Percentiles rank a stretch among this genome's conserved stretches.
Evolutionary conservation across 2,797 vertebrate species (phyloP).

Genomic region (Babyrousa celebensis): DNA sequence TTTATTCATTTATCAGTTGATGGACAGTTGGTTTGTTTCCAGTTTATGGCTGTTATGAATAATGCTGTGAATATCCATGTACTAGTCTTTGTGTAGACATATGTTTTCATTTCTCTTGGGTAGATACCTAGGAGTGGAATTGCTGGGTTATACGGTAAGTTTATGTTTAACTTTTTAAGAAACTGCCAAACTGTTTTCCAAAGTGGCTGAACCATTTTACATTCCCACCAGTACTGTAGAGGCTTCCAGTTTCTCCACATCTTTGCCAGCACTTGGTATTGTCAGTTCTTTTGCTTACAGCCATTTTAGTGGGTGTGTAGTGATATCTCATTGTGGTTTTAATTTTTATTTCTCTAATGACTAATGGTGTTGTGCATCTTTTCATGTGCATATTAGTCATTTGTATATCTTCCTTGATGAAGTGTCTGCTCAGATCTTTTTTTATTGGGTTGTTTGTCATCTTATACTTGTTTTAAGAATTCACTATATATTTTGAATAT

Average conservation of each 20-base stretch:
- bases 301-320: slow-evolving; percentile 61
- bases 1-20: slow-evolving; percentile 49
- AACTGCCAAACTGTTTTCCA: slow-evolving; percentile 60
- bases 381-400: slow-evolving; percentile 43
- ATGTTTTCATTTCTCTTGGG: slow-evolving; percentile 79
- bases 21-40: slow-evolving; percentile 61
- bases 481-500: slow-evolving; percentile 14
- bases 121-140: slow-evolving; percentile 79
- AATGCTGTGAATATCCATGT: slow-evolving; percentile 66
- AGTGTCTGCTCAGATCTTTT: slow-evolving; percentile 35
- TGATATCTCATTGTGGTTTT: slow-evolving; percentile 70
- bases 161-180: slow-evolving; percentile 74
- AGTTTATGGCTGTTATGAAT: slow-evolving; percentile 69
- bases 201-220: slow-evolving; percentile 70
- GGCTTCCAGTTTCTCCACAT: slow-evolving; percentile 50
- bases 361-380: slow-evolving; percentile 36
- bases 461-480: slow-evolving; percentile 53
- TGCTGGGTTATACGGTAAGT: slow-evolving; percentile 73
- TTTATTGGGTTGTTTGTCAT: slow-evolving; percentile 47
- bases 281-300: slow-evolving; percentile 57
- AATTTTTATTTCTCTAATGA: slow-evolving; percentile 58
- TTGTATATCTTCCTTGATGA: slow-evolving; percentile 60
- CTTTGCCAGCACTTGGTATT: slow-evolving; percentile 64
- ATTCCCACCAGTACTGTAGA: slow-evolving; percentile 64
- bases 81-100: slow-evolving; percentile 72